Base-by-base conservation (phyloP, 2,113 vertebrate species). In the Heptranchias perlo region DNA sequence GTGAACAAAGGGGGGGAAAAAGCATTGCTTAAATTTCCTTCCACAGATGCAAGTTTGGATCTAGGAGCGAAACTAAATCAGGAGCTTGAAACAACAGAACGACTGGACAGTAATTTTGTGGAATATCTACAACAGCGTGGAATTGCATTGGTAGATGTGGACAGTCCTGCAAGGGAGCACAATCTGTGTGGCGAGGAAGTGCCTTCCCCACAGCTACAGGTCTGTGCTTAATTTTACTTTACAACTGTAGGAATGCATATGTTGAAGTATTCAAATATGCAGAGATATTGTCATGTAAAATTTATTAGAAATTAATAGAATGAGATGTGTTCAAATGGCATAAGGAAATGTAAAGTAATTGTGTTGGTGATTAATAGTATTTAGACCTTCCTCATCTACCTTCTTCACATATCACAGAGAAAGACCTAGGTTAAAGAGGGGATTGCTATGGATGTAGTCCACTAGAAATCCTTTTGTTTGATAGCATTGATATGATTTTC, bases 121-220 rank as follows among this genome's bases (percentile, higher is more conserved):
- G 97, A 98, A 95, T 97, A 98, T 94, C 97, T 98, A 64, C 97
- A 28, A 13, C 96, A 97, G 96, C 28, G 97, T 64, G 98, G 97
- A 96, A 98, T 98, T 96, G 97, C 97, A 96, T 98, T 96, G 10
- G 97, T 96, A 0, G 96, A 96, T 3, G 97, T 97, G 96, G 97
- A 97, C 0, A 97, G 98, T 89, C 98, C 97, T 35, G 97, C 97
- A 54, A 97, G 97, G 0, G 97, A 97, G 67, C 97, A 97, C 95
- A 97, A 97, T 97, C 97, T 97, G 87, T 97, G 96, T 96, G 97
- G 96, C 1, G 97, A 97, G n/a, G 99, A 98, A 52, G 96, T 98
- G 31, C 97, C 98, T 39, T 98, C 98, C 35, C 98, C 98, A 78
- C 98, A 98, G 64, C 97, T 99, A 96, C 98, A 99, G 98, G 99